These are phyloP conservation scores for Peromyscus aztecus DNA, from an alignment of 2,797 vertebrate species.

Conservation along the genomic window DNA sequence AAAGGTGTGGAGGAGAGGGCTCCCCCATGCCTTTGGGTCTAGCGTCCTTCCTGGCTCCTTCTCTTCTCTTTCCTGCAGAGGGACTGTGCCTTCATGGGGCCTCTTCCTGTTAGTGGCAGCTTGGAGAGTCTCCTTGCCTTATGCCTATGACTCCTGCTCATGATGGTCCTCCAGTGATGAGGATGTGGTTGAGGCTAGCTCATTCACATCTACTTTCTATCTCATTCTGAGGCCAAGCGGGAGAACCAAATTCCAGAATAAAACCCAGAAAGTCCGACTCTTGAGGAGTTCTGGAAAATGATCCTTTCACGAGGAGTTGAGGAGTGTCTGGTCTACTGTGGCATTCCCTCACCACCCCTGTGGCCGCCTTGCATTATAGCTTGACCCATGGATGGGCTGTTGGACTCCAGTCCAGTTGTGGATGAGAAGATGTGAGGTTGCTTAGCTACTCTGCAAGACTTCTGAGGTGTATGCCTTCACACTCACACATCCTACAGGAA, in stretches of 20 bases:
- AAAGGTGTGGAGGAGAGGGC: background rate
- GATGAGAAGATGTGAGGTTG: background rate
- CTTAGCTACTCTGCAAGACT: background rate
- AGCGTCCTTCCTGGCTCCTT: background rate
- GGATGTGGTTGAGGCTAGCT: fast-evolving
- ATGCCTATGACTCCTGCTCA: background rate
- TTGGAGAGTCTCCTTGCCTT: background rate
- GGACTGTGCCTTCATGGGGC: background rate
- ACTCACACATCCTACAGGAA: background rate
- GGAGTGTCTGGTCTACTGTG: background rate
- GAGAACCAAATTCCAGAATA: background rate
- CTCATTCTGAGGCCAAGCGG: background rate
- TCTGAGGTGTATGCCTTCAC: background rate
- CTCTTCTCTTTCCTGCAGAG: background rate
- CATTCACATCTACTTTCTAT: fast-evolving
- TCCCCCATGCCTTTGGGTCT: background rate
- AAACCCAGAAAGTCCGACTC: background rate
- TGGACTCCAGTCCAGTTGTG: background rate
- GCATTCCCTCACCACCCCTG: background rate
- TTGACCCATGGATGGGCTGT: too few relatives aligned
- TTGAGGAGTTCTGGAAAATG: conserved; percentile 1
- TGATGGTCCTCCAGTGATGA: fast-evolving
- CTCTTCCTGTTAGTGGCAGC: fast-evolving
- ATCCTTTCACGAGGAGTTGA: background rate
- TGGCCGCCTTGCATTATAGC: background rate